Evolutionary conservation across 2,888 invertebrate species (phyloP).

Genomic region (Anaspis maculata): DNA sequence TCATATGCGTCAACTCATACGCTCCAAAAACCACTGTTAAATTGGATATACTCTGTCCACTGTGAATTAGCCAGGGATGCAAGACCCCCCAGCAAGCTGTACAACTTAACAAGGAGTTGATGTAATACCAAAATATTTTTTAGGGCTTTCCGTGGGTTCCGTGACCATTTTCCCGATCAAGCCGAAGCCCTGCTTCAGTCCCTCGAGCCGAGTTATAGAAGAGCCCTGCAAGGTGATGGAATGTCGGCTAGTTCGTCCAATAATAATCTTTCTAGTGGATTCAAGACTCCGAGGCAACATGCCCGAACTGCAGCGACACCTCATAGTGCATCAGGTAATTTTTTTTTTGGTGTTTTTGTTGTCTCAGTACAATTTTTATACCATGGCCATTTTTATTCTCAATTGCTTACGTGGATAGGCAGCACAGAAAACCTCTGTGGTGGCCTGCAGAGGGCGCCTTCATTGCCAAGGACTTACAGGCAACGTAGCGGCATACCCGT

Average conservation of each 20-base stretch:
- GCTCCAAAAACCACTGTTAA: no score
- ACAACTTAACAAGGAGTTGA: no score
- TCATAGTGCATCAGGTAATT: conserved; percentile 43
- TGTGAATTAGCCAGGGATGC: no score
- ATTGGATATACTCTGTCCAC: no score
- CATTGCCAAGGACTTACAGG: conserved; percentile 51
- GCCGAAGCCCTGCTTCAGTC: conserved; percentile 77
- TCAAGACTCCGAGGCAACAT: conserved; percentile 38
- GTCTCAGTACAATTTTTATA: no score
- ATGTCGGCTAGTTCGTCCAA: conserved; percentile 51
- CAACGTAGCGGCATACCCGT: conserved; percentile 55
- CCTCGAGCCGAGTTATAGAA: conserved; percentile 70
- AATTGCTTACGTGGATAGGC: conserved; percentile 42
- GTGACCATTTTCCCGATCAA: conserved; percentile 82
- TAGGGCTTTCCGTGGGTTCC: conserved; percentile 86
- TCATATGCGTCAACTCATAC: no score
- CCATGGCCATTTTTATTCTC: no score
- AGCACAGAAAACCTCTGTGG: conserved; percentile 53
- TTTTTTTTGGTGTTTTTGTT: no score
- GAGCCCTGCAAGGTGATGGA: conserved; percentile 50
- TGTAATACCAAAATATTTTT: no score
- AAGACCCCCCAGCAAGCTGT: no score
- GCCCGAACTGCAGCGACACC: conserved; percentile 31
- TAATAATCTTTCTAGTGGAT: conserved; percentile 44
- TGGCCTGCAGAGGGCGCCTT: conserved; percentile 48